phyloP scores from a whole-genome alignment of 2,888 invertebrate species.

The Aporophyla lueneburgensis region DNA sequence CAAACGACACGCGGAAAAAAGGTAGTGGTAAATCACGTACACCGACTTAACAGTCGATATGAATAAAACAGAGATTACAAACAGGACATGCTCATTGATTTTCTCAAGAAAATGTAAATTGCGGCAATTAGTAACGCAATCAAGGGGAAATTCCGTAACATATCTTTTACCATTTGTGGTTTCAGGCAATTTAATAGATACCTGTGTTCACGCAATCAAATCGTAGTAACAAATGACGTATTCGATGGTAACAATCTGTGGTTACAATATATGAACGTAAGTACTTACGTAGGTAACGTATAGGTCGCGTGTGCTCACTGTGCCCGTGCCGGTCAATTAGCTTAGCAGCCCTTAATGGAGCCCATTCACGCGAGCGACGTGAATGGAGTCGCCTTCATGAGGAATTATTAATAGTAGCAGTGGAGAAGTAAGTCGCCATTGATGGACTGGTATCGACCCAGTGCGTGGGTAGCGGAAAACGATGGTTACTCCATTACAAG shows the following conservation, averaged over 20 bases:
- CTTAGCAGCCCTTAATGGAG: slow-evolving; percentile 85
- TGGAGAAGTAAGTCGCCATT: slow-evolving; percentile 69
- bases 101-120: slow-evolving; percentile 56
- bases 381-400: slow-evolving; percentile 78
- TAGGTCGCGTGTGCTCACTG: slow-evolving; percentile 79
- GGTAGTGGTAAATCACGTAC: slow-evolving; percentile 8
- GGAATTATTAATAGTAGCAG: slow-evolving; percentile 72
- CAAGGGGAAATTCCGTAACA: slow-evolving; percentile 55
- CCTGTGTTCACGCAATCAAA: slow-evolving; percentile 51
- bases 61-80: slow-evolving; percentile 40
- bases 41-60: slow-evolving; percentile 29
- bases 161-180: slow-evolving; percentile 46
- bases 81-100: slow-evolving; percentile 42
- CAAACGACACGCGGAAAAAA: background rate
- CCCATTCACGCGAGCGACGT: slow-evolving; percentile 82
- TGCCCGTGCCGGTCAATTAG: slow-evolving; percentile 82
- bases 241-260: slow-evolving; percentile 65
- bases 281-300: slow-evolving; percentile 26
- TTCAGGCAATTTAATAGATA: slow-evolving; percentile 29
- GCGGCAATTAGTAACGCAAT: slow-evolving; percentile 51
- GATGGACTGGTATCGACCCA: slow-evolving; percentile 63
- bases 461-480: slow-evolving; percentile 69
- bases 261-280: slow-evolving; percentile 33
- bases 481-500: slow-evolving; percentile 59
- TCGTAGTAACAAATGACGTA: slow-evolving; percentile 61